Conservation (phyloP, 2,888 invertebrate species). For the Lamproptera curius region DNA sequence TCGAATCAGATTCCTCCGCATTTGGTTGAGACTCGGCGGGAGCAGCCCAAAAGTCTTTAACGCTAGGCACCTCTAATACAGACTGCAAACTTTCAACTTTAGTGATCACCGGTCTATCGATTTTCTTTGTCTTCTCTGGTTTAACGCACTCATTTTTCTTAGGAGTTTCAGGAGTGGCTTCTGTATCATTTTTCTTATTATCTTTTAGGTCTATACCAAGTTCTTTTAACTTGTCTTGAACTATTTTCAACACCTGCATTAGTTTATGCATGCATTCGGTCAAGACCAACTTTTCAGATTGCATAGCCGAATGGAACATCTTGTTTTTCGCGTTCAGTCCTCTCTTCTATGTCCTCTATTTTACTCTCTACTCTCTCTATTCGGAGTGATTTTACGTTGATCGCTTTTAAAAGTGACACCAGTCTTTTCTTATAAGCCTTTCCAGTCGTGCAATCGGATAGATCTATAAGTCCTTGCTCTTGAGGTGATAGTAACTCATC, state of each 20-base stretch:
- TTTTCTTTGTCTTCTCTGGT: conserved; percentile 26
- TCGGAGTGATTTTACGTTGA: conserved; percentile 42
- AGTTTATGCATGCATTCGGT: conserved; percentile 45
- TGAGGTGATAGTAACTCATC: conserved; percentile 45
- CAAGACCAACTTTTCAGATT: conserved; percentile 45
- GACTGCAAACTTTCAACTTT: conserved; percentile 47
- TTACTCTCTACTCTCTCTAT: conserved; percentile 44
- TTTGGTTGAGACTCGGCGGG: conserved; percentile 28
- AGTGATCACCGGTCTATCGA: conserved; percentile 29
- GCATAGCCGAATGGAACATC: conserved; percentile 57
- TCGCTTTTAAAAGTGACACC: conserved; percentile 42
- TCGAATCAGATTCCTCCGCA: conserved; percentile 41
- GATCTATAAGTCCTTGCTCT: conserved; percentile 49
- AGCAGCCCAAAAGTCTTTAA: conserved; percentile 58
- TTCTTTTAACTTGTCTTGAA: conserved; percentile 41
- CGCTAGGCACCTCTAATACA: conserved; percentile 55
- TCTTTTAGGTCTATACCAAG: conserved; percentile 31
- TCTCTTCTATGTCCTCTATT: conserved; percentile 51
- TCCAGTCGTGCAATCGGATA: conserved; percentile 46
- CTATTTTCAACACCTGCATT: conserved; percentile 37
- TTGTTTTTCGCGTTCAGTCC: conserved; percentile 52
- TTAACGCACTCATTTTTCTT: conserved; percentile 19
- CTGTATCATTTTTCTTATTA: conserved; percentile 22
- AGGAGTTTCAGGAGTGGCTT: background rate
- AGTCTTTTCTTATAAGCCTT: conserved; percentile 51